A percentile compares a stretch with the other conserved stretches of the same genome.
Evolutionary conservation across 2,113 vertebrate species (phyloP).

Genomic region (Seriola rivoliana): DNA sequence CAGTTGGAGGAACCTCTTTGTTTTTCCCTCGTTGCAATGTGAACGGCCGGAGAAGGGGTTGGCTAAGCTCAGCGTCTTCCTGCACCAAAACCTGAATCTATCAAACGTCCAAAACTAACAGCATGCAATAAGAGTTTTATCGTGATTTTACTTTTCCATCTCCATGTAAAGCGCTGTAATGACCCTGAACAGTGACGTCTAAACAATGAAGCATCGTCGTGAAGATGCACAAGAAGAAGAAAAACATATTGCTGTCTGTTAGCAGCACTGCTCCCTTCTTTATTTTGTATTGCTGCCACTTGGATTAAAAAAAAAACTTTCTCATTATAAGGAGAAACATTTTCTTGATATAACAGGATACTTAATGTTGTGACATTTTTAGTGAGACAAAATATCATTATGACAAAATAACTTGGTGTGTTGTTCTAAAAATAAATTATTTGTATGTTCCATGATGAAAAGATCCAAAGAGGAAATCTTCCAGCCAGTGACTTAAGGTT

Average conservation of each 20-base stretch:
- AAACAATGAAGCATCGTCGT: neutral
- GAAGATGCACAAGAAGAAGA: neutral
- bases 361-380: neutral
- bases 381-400: no score
- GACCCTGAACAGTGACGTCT: neutral
- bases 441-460: no score
- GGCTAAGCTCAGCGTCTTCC: constrained; percentile 23
- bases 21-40: constrained; percentile 17
- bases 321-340: neutral
- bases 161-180: neutral
- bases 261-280: neutral
- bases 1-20: constrained; percentile 28
- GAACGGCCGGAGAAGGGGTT: neutral
- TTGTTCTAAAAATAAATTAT: no score
- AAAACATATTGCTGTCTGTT: neutral
- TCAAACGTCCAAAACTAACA: neutral
- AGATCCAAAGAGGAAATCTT: neutral
- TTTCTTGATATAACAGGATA: neutral
- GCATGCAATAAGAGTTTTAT: constrained; percentile 2
- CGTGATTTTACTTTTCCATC: neutral
- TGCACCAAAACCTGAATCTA: neutral
- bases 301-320: neutral
- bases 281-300: neutral
- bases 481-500: neutral
- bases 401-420: no score